These are phyloP conservation scores for Spheniscus mendiculus DNA, from an alignment of 2,113 vertebrate species.

Conservation along the genomic window DNA sequence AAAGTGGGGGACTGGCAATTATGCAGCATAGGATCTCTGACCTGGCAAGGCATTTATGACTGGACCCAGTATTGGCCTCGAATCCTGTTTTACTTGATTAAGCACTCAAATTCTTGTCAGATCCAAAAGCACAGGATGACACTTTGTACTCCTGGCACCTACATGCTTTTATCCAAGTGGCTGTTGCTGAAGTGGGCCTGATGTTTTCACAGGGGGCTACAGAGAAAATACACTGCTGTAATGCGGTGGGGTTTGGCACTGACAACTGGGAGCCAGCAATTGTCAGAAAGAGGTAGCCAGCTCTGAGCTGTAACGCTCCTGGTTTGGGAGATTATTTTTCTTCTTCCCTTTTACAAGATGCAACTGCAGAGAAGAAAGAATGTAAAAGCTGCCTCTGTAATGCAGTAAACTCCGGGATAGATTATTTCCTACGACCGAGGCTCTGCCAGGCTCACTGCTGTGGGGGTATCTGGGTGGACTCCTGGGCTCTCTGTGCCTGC, in stretches of 20 bases:
- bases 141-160: not conserved
- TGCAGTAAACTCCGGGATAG: not conserved
- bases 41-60: not conserved
- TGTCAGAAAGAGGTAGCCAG: not conserved
- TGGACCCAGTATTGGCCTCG: rapidly evolving
- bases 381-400: not conserved
- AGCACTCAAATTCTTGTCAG: not conserved
- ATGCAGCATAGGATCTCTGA: not conserved
- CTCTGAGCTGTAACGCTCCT: not conserved
- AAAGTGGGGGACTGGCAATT: not conserved
- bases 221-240: not conserved
- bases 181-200: not conserved
- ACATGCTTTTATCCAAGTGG: not conserved
- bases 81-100: not conserved
- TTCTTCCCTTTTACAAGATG: not conserved
- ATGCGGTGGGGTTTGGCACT: not conserved
- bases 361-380: not conserved
- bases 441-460: not conserved
- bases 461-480: not conserved
- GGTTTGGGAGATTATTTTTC: not conserved
- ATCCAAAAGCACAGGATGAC: not conserved
- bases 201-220: not conserved
- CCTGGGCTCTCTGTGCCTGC: not conserved
- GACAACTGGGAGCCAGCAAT: not conserved
- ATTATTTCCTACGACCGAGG: not conserved